phyloP scores from a whole-genome alignment of 2,888 invertebrate species.

The Fragum whitleyi region DNA sequence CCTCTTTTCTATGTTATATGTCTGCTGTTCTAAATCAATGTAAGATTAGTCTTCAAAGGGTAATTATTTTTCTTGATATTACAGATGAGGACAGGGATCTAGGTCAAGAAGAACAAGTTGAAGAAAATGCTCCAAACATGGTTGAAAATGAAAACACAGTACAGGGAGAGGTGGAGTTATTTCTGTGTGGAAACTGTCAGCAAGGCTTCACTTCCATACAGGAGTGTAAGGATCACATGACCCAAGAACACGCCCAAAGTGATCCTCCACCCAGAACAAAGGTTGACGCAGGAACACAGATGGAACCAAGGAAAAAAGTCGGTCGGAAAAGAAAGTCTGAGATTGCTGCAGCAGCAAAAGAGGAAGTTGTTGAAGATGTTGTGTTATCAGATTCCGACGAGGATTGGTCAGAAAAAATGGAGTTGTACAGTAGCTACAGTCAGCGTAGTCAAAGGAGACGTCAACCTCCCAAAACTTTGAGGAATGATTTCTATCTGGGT shows the following conservation, averaged over 20 bases:
- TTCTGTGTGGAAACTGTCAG: constrained; percentile 84
- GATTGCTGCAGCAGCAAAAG: constrained; percentile 49
- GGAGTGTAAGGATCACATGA: constrained; percentile 84
- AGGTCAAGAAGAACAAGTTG: constrained; percentile 8
- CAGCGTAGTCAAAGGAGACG: constrained; percentile 67
- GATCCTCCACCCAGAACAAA: constrained; percentile 47
- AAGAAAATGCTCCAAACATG: not conserved
- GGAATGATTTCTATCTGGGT: constrained; percentile 76
- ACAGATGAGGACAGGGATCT: constrained; percentile 6
- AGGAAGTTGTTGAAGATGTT: constrained; percentile 64
- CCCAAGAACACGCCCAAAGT: constrained; percentile 74
- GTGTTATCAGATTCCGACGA: constrained; percentile 69
- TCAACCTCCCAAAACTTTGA: constrained; percentile 74
- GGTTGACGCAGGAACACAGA: constrained; percentile 81
- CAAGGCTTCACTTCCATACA: constrained; percentile 83
- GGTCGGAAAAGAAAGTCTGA: constrained; percentile 67
- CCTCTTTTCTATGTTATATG: too few species aligned
- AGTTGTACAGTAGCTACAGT: constrained; percentile 63
- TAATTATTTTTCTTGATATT: too few species aligned
- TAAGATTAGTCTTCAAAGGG: too few species aligned
- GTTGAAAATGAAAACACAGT: constrained; percentile 72
- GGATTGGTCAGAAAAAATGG: constrained; percentile 69
- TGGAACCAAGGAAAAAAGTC: constrained; percentile 68
- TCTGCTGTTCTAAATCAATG: too few species aligned
- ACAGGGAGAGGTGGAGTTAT: constrained; percentile 76